Conservation (phyloP, 2,797 vertebrate genomes). For the Tokudaia tokunoshimensis region DNA sequence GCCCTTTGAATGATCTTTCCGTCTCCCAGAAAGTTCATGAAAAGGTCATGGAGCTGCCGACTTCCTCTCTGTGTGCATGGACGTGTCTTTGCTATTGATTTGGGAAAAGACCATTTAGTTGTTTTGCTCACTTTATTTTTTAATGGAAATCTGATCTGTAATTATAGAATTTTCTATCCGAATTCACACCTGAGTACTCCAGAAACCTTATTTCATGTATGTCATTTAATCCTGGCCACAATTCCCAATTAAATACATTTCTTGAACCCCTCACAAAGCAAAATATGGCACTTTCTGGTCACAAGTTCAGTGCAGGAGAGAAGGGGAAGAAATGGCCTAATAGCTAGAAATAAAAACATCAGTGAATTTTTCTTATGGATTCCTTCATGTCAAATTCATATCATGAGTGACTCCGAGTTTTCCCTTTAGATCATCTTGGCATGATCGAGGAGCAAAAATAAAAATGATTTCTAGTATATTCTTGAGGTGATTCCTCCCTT, state of each 20-base stretch:
- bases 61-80: constrained; percentile 89
- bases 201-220: constrained; percentile 70
- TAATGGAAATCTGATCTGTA: constrained; percentile 82
- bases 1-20: constrained; percentile 92
- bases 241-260: constrained; percentile 71
- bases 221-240: constrained; percentile 61
- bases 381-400: constrained; percentile 77
- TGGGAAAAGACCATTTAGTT: constrained; percentile 78
- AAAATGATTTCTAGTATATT: constrained; percentile 85
- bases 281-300: constrained; percentile 43
- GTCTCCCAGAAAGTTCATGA: constrained; percentile 94
- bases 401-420: constrained; percentile 74
- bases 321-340: constrained; percentile 46
- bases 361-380: constrained; percentile 68
- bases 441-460: constrained; percentile 79
- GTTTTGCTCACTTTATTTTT: not conserved
- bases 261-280: constrained; percentile 63
- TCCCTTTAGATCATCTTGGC: constrained; percentile 82
- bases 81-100: constrained; percentile 87
- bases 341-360: constrained; percentile 75
- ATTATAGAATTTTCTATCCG: constrained; percentile 83
- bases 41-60: constrained; percentile 93
- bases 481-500: constrained; percentile 83
- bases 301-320: constrained; percentile 71
- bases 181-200: constrained; percentile 86